Conservation (phyloP, 2,113 vertebrate species). For the Poeciliopsis turrubarensis region DNA sequence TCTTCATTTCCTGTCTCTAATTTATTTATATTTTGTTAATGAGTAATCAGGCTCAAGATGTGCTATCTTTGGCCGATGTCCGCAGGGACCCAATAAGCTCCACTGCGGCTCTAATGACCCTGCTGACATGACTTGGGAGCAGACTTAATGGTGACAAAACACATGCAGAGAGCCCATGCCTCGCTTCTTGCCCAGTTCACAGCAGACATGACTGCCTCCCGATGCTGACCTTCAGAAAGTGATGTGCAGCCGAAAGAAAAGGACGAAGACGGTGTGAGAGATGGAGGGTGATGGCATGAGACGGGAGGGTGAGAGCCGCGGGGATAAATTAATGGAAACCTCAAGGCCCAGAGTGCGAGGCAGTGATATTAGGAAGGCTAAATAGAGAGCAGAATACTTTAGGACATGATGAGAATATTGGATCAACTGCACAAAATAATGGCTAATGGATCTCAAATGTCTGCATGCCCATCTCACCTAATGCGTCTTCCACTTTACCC, state of each 20-base stretch:
- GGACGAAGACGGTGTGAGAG: not conserved
- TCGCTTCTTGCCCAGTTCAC: constrained; percentile 45
- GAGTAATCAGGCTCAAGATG: constrained; percentile 37
- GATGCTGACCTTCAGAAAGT: constrained; percentile 63
- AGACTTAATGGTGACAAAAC: constrained; percentile 45
- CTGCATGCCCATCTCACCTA: constrained; percentile 43
- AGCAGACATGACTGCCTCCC: constrained; percentile 49
- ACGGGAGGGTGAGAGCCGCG: constrained; percentile 11
- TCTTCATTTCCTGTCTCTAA: not conserved
- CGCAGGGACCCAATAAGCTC: constrained; percentile 31
- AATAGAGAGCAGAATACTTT: constrained; percentile 37
- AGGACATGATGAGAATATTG: constrained; percentile 22
- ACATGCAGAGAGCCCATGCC: constrained; percentile 36
- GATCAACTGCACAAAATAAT: constrained; percentile 38
- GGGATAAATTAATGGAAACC: constrained; percentile 27
- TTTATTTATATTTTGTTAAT: constrained; percentile 30
- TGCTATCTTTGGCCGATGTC: constrained; percentile 35
- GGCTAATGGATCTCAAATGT: constrained; percentile 66
- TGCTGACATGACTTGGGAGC: constrained; percentile 45
- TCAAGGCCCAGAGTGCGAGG: constrained; percentile 46
- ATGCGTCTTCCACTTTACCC: constrained; percentile 27
- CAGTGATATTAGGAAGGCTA: constrained; percentile 30
- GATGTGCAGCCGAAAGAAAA: constrained; percentile 23
- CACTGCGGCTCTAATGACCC: constrained; percentile 44
- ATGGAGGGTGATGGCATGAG: constrained; percentile 1